Evolutionary conservation across 2,113 vertebrate species (phyloP).

Genomic region (Nycticryphes semicollaris): DNA sequence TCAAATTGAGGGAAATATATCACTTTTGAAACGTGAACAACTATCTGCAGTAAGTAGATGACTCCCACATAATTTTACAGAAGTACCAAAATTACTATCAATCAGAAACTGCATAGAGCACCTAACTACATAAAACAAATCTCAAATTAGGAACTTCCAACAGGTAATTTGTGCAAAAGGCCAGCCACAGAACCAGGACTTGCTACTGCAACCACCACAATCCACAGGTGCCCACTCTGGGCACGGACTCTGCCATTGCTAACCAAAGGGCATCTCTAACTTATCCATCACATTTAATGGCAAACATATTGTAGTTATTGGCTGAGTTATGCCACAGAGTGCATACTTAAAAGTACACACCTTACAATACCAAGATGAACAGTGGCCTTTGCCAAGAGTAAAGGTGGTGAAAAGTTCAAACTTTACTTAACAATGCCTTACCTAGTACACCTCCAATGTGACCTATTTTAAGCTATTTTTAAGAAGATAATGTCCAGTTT

Average conservation of each 20-base stretch:
- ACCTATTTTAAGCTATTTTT: neutral
- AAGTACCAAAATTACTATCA: neutral
- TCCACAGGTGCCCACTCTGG: rapidly evolving
- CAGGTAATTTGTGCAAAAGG: neutral
- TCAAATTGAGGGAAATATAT: neutral
- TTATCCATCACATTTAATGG: neutral
- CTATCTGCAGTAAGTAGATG: neutral
- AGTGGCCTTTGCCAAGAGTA: neutral
- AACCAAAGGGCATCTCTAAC: neutral
- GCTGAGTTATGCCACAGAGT: neutral
- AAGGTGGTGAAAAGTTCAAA: rapidly evolving
- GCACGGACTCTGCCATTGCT: no score
- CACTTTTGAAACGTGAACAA: neutral
- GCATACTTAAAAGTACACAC: neutral
- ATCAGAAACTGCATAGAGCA: neutral
- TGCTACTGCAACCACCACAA: neutral
- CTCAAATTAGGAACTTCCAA: neutral
- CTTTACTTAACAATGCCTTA: neutral
- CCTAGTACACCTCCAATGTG: neutral
- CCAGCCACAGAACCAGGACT: neutral
- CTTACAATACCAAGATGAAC: neutral
- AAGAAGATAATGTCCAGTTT: neutral
- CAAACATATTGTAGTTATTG: neutral
- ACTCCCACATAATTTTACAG: neutral
- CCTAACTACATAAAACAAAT: neutral